phyloP scores from a whole-genome alignment of 2,888 invertebrate species.

The Meteorus colon region DNA sequence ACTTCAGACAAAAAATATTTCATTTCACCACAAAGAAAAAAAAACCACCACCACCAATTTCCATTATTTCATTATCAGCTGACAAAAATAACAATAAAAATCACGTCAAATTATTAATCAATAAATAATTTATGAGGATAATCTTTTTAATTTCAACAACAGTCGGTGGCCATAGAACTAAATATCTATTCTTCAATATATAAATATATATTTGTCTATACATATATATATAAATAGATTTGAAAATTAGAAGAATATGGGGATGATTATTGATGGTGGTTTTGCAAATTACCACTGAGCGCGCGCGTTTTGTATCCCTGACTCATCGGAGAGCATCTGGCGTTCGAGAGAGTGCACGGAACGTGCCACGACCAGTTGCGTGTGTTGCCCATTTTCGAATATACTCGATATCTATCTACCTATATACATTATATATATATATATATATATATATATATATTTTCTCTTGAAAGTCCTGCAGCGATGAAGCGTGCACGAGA shows the following conservation, averaged over 20 bases:
- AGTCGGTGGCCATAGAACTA: background rate
- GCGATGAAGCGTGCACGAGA: background rate
- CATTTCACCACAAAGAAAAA: too few species aligned
- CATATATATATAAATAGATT: background rate
- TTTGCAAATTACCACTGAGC: slow-evolving; percentile 64
- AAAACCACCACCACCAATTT: too few species aligned
- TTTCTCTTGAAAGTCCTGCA: background rate
- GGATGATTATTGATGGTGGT: slow-evolving; percentile 63
- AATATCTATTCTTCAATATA: background rate
- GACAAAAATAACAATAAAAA: too few species aligned
- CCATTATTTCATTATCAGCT: too few species aligned
- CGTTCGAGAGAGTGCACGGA: slow-evolving; percentile 57
- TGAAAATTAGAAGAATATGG: slow-evolving; percentile 20
- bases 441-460: slow-evolving; percentile 7
- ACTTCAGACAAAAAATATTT: too few species aligned
- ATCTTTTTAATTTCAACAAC: background rate
- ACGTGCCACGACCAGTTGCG: slow-evolving; percentile 61
- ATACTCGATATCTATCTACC: too few species aligned
- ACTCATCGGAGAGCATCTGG: slow-evolving; percentile 64
- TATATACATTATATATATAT: background rate
- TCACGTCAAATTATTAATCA: too few species aligned
- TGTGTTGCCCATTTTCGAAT: slow-evolving; percentile 39
- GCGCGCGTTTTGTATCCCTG: slow-evolving; percentile 45
- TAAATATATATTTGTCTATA: slow-evolving; percentile 4
- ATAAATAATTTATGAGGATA: background rate